Base-by-base conservation (phyloP, 2,113 vertebrate genomes). In the Lampris megalopsis region DNA sequence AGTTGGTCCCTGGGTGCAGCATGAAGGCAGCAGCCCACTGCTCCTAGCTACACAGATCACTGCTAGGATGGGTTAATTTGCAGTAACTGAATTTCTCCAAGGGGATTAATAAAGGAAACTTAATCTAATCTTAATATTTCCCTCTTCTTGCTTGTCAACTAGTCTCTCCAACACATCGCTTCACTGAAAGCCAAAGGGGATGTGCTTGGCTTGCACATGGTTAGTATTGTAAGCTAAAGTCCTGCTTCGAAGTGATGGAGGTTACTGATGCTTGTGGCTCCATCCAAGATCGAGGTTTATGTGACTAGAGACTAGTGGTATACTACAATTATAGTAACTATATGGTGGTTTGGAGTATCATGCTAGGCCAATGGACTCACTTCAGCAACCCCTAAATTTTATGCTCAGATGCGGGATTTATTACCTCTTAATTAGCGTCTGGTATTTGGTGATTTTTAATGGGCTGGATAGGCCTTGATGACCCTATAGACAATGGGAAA, bases 221-320 rank as follows among this genome's bases (percentile, higher is more conserved):
- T 2, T 5, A n/a, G 13, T 5, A 54, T 54, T n/a, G 3, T 54
- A 35, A 54, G 5, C 11, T n/a, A 54, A 6, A 52, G 9, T n/a
- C 11, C 13, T 54, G 52, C 24, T 86, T 82, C 77, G 63, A 73
- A 59, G 70, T 73, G 68, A 71, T 80, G 77, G 73, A 80, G 47
- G 76, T 86, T 67, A 80, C 80, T 86, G 80, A 56, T 50, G 52
- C 63, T 58, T 60, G 72, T 42, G 57, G 54, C 53, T 59, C 60
- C 68, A 73, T 75, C 79, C 54, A 36, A 68, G 67, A 57, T 59
- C 66, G 69, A 71, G 57, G 56, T 75, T 71, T 35, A 75, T 37
- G 66, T 79, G 37, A 47, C 43, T 24, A 42, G 10, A 41, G 10
- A 41, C 42, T 63, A 41, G 9, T 38, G 10, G 6, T n/a, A 47